Conservation (phyloP, 2,113 vertebrate species). For the Nesoenas mayeri region DNA sequence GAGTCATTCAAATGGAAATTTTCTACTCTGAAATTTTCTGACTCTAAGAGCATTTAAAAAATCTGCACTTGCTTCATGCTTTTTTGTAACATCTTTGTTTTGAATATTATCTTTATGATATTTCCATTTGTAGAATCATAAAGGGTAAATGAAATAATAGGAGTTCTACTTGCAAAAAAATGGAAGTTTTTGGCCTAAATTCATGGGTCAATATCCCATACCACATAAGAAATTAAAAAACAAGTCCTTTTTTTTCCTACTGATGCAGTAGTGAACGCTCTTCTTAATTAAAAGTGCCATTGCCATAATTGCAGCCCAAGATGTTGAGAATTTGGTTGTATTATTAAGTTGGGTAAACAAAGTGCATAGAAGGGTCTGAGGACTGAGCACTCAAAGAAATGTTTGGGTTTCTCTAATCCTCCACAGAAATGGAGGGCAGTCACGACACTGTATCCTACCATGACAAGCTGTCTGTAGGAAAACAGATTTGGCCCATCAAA, state of each 20-base stretch:
- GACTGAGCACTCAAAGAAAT: not conserved
- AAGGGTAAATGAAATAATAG: not conserved
- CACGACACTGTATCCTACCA: not conserved
- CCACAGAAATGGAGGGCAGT: not conserved
- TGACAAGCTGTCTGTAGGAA: not conserved
- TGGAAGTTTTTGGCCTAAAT: not conserved
- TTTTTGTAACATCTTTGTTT: not conserved
- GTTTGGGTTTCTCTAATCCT: not conserved
- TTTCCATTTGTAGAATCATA: not conserved
- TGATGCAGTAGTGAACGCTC: not conserved
- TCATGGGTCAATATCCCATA: not conserved
- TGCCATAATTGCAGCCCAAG: not conserved
- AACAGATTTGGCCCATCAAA: not conserved
- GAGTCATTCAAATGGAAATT: slow-evolving; percentile 23
- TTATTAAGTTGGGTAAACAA: not conserved
- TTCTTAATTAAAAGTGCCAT: not conserved
- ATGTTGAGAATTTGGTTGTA: not conserved
- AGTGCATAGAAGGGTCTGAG: not conserved
- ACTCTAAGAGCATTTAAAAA: not conserved
- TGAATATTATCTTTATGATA: not conserved
- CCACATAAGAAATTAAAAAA: not conserved
- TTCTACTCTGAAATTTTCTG: not conserved
- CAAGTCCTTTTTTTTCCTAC: not conserved
- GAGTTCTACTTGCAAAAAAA: not conserved
- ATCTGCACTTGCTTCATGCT: not conserved